Evolutionary conservation across 2,888 invertebrate genomes (phyloP).

Genomic region (Apamea monoglypha): DNA sequence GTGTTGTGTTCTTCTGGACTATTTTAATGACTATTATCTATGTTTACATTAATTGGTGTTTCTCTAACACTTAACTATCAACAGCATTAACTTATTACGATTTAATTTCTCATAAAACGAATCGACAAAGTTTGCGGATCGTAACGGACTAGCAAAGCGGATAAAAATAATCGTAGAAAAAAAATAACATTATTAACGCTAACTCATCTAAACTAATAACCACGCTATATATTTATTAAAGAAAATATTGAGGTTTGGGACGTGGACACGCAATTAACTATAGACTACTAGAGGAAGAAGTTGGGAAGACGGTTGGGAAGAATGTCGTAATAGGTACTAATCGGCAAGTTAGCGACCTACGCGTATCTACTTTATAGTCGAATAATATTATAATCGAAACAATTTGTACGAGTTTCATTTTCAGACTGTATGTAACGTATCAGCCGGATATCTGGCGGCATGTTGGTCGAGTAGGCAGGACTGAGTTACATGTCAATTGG

Average conservation of each 20-base stretch:
- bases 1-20: slow-evolving; percentile 29
- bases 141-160: slow-evolving; percentile 70
- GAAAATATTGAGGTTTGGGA: slow-evolving; percentile 32
- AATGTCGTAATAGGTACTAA: slow-evolving; percentile 24
- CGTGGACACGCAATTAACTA: slow-evolving; percentile 39
- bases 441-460: slow-evolving; percentile 15
- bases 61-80: slow-evolving; percentile 18
- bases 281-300: slow-evolving; percentile 24
- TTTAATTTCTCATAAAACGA: background rate
- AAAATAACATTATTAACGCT: slow-evolving; percentile 55
- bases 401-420: slow-evolving; percentile 48
- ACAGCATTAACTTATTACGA: slow-evolving; percentile 7
- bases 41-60: slow-evolving; percentile 43
- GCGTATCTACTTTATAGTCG: slow-evolving; percentile 24
- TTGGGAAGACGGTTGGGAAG: slow-evolving; percentile 44
- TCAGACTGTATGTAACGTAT: slow-evolving; percentile 42
- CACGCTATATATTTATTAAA: slow-evolving; percentile 37
- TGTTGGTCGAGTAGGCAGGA: background rate
- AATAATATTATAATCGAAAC: slow-evolving; percentile 38
- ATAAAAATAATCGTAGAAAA: slow-evolving; percentile 56
- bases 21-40: slow-evolving; percentile 29
- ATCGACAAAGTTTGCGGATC: slow-evolving; percentile 16
- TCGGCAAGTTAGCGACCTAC: slow-evolving; percentile 35
- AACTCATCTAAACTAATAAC: slow-evolving; percentile 55
- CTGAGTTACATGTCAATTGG: background rate